A percentile compares a stretch with the other conserved stretches of the same genome.
Evolutionary conservation across 2,888 invertebrate genomes (phyloP).

Genomic region (Diarsia mendica): DNA sequence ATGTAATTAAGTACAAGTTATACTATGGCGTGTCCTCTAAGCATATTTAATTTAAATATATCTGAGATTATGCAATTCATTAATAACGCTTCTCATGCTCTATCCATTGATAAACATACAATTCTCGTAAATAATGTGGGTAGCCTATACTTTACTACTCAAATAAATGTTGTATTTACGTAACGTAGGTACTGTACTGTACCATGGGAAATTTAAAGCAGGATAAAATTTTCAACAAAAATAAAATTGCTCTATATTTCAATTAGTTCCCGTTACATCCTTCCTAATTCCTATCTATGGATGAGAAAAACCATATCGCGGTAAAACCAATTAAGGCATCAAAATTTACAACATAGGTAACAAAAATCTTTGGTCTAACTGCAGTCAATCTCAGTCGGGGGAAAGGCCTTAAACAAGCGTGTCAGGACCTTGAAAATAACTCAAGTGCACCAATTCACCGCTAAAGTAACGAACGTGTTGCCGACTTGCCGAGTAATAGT

Average conservation of each 20-base stretch:
- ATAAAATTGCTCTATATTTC: neutral
- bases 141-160: neutral
- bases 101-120: constrained; percentile 10
- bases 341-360: neutral
- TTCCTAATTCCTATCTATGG: neutral
- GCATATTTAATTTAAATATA: constrained; percentile 17
- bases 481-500: constrained; percentile 57
- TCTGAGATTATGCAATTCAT: constrained; percentile 21
- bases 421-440: constrained; percentile 78
- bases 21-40: constrained; percentile 28
- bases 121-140: neutral
- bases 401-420: constrained; percentile 74
- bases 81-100: constrained; percentile 11
- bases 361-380: constrained; percentile 11
- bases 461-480: constrained; percentile 67
- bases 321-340: neutral
- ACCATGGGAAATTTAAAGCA: neutral
- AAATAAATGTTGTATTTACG: constrained; percentile 3
- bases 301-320: neutral
- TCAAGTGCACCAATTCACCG: constrained; percentile 71
- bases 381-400: constrained; percentile 55
- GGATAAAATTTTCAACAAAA: neutral
- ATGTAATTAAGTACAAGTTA: constrained; percentile 44
- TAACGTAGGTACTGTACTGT: neutral
- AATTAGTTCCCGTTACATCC: neutral